Evolutionary conservation across 1,140 invertebrate species (phyloP), one percentile per base, ranked within the genome.

Genomic region (Drosophila melanogaster): DNA sequence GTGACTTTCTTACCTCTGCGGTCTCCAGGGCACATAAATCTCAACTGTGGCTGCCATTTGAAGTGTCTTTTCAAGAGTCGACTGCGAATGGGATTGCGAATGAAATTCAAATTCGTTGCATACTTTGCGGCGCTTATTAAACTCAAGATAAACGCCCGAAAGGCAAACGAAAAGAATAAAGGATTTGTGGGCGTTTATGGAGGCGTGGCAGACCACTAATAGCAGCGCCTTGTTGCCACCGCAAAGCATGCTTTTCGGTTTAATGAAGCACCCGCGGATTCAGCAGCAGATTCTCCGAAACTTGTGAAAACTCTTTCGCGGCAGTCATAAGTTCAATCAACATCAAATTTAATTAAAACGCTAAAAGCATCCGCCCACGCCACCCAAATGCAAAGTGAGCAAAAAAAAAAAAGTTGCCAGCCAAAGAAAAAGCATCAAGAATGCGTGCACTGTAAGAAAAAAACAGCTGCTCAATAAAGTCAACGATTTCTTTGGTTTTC

Each of bases 291-390:
- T 61, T 66, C 35, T 12, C 22, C 54, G n/a, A 43, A 60, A 73
- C 54, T 74, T 70, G 65, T 38, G 47, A 19, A 74, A 74, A 58
- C 66, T 71, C 69, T 70, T 70, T 72, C 44, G 69, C 46, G 53
- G 49, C 78, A 89, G 84, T 89, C 77, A 89, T 89, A 89, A 84
- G 84, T 84, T 89, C 79, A 89, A 89, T 89, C 79, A 89, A 74
- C 84, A 89, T 89, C 73, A 89, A 84, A 89, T 89, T 89, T 89
- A 89, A 89, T 89, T 89, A 89, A 84, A 83, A 87, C 77, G 85
- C 79, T 89, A 84, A 89, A 84, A 87, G 84, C 84, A 87, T 86
- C 64, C 62, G 49, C 65, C 60, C 60, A 79, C 62, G 58, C 66
- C 72, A 0, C 81, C 17, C 73, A 49, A 80, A 76, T 64, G 78